These are phyloP conservation scores for Characodon lateralis DNA, from an alignment of 2,797 vertebrate species.

Conservation along the genomic window DNA sequence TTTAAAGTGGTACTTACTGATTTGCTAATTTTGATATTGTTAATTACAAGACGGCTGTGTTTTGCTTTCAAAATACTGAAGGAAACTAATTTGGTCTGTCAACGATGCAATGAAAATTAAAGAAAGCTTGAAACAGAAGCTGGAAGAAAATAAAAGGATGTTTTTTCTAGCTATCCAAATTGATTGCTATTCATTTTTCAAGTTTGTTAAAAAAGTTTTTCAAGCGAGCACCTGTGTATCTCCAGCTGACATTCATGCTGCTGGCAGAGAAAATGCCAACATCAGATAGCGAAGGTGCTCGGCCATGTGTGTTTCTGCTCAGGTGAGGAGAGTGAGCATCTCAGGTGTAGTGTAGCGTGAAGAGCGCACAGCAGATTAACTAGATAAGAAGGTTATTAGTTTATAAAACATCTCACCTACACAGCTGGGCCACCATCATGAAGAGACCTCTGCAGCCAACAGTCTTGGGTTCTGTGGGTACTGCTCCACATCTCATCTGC, in stretches of 20 bases:
- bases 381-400: conserved; percentile 77
- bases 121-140: background rate
- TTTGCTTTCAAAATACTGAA: background rate
- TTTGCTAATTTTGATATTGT: background rate
- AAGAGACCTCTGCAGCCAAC: conserved; percentile 36
- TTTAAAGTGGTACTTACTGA: background rate
- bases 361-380: conserved; percentile 61
- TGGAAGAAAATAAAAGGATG: background rate
- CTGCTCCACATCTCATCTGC: conserved; percentile 11
- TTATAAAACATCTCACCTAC: conserved; percentile 76
- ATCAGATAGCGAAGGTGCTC: conserved; percentile 72
- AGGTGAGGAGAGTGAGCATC: conserved; percentile 60
- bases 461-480: conserved; percentile 44
- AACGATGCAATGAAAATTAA: background rate
- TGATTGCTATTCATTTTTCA: background rate
- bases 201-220: background rate
- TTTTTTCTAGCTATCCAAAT: background rate
- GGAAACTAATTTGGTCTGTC: background rate
- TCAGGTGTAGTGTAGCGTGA: conserved; percentile 68
- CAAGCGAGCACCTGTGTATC: conserved; percentile 37
- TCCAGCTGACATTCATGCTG: conserved; percentile 40
- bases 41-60: background rate
- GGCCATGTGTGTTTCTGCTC: conserved; percentile 48
- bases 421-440: conserved; percentile 67
- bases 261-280: conserved; percentile 40